These are phyloP conservation scores for Rhabdomys dilectus DNA, from an alignment of 2,113 vertebrate genomes.

Conservation along the genomic window DNA sequence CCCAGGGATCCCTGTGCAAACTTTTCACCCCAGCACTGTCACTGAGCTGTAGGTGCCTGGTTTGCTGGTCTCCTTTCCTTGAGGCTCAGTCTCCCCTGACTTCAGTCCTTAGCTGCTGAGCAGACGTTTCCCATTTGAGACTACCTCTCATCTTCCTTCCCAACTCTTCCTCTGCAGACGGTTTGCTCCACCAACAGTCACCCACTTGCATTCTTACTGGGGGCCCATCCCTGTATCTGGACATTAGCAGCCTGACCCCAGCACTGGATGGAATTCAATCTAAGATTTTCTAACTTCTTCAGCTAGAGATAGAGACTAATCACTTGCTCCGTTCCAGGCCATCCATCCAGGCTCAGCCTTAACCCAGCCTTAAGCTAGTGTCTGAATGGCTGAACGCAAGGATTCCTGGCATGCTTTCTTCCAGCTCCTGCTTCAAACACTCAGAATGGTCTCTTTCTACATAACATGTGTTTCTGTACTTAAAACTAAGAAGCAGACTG, in stretches of 20 bases:
- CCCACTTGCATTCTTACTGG: background rate
- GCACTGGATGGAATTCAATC: background rate
- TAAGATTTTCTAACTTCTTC: conserved; percentile 4
- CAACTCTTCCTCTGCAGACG: background rate
- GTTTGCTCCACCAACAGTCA: background rate
- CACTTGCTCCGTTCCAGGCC: background rate
- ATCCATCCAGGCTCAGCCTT: background rate
- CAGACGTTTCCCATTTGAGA: background rate
- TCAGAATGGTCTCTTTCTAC: background rate
- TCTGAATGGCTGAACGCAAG: background rate
- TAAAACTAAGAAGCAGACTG: background rate
- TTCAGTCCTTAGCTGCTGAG: background rate
- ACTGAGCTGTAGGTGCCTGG: background rate
- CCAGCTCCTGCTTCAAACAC: background rate
- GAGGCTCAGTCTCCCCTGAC: background rate
- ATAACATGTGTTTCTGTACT: background rate
- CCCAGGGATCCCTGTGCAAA: background rate
- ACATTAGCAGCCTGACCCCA: background rate
- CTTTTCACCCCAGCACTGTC: background rate
- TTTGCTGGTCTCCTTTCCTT: background rate
- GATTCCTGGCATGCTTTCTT: conserved; percentile 14
- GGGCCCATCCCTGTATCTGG: background rate
- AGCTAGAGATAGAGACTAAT: background rate
- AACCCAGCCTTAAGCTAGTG: background rate
- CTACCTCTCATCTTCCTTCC: background rate